Evolutionary conservation across 2,113 vertebrate genomes (phyloP), one percentile per base, ranked within the genome.

Genomic region (Morone chrysops): DNA sequence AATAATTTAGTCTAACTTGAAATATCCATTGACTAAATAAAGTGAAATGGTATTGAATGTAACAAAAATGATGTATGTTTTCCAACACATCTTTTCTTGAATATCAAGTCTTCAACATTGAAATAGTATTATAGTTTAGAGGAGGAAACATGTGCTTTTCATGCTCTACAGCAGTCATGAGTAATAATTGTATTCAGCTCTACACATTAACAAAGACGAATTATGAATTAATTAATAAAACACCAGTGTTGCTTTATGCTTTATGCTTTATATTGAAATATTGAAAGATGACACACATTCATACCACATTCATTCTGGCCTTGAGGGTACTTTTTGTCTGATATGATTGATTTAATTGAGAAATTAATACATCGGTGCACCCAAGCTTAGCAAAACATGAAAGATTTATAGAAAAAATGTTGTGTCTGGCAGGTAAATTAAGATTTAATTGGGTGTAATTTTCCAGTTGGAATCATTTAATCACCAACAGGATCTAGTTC

Each of bases 381-480:
- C 75, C 40, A 45, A 70, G 75, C 79, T 72, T 63, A 76, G 69
- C 59, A 36, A 83, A 87, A 72, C 69, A 78, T 90, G 47, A 89
- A 90, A 89, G 75, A 89, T 83, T 57, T 25, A 91, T 14, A 17
- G 45, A 14, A 36, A 57, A 56, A 80, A 70, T 69, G 31, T 10
- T 83, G 78, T 73, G 80, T 63, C 84, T 74, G 71, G 84, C 50
- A 56, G 85, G 22, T 76, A 91, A 77, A 88, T 87, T 3, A 81
- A 84, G 81, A 90, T 90, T 93, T 87, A 82, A 94, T 88, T 78
- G 36, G 22, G 77, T 83, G 38, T 82, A 90, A 91, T 81, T 75
- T 80, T 83, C 82, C 85, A 54, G 40, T 59, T 85, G 86, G 22
- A 75, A 81, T 57, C 11, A 65, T 63, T 87, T 75, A 87, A 84